Evolutionary conservation across 2,113 vertebrate species (phyloP), one percentile per base, ranked within the genome.

Genomic region (Diadophis punctatus): DNA sequence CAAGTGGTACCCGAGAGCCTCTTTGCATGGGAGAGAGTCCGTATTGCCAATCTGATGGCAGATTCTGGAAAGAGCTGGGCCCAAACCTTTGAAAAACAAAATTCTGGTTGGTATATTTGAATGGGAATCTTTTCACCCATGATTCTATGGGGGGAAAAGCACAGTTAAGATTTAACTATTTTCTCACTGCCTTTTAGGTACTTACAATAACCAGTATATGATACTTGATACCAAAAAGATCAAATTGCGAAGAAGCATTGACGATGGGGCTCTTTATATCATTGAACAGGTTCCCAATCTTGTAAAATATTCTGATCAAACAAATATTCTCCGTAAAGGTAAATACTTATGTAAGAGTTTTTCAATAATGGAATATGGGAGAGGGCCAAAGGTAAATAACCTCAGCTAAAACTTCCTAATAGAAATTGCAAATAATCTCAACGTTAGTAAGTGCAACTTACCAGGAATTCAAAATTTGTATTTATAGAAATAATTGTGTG

Each of bases 141-240:
- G 4, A 27, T 93, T 94, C 30, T 4, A 20, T 20, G n/a, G 5
- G 74, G 34, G 34, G 8, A 9, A 8, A 30, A 34, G 58, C 92
- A 51, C 23, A 39, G 0, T 39, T 2, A 56, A 74, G 16, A 16
- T 16, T 27, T 91, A 92, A 87, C 53, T 20, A 22, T 16, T 60
- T 56, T 48, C 89, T 92, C 92, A 89, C 2, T 92, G 34, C 1
- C 48, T 84, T 48, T 87, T 49, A 99, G 99, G 99, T 0, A 99
- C 99, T 3, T 99, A 99, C 94, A 99, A 99, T 96, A 99, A 99
- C 93, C 98, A 99, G 93, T 99, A 99, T 97, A 99, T 99, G 98
- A 96, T 99, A 80, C 80, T 99, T 97, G 98, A 99, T 96, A 94
- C 97, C 94, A 99, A 98, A 96, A 98, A 98, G 93, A 97, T 99